These are phyloP conservation scores for Rhagonycha lutea DNA, from an alignment of 2,888 invertebrate genomes.

Conservation along the genomic window DNA sequence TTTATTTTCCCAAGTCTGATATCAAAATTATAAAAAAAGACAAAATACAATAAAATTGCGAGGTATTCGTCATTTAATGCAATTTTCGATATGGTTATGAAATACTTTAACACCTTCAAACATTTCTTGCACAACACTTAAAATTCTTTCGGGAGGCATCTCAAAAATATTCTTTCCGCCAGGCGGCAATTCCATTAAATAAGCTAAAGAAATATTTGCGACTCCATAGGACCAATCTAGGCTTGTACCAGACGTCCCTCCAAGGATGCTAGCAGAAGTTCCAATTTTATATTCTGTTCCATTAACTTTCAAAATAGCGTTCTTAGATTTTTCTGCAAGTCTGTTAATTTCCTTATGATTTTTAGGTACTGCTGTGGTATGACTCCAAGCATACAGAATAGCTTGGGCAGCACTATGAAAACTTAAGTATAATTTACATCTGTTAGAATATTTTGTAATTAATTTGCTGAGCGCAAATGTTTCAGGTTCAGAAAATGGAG, in stretches of 20 bases:
- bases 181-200: constrained; percentile 68
- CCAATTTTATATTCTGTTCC: constrained; percentile 60
- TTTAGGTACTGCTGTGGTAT: constrained; percentile 58
- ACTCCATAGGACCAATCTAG: constrained; percentile 67
- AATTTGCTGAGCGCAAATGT: constrained; percentile 62
- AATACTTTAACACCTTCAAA: constrained; percentile 63
- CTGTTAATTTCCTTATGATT: constrained; percentile 57
- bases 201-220: constrained; percentile 61
- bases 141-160: constrained; percentile 60
- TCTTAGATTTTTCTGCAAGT: constrained; percentile 54
- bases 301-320: constrained; percentile 50
- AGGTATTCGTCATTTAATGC: no score
- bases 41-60: no score
- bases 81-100: constrained; percentile 47
- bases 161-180: constrained; percentile 59
- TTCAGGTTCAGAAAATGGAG: constrained; percentile 60
- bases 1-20: no score
- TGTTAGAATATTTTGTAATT: constrained; percentile 56
- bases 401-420: constrained; percentile 76
- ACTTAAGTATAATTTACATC: constrained; percentile 68
- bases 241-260: constrained; percentile 65
- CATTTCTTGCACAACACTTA: constrained; percentile 62
- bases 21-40: no score
- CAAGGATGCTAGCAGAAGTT: constrained; percentile 51
- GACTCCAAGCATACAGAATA: constrained; percentile 73